Base-by-base conservation (phyloP, 1,140 invertebrate genomes). In the Conus betulinus region DNA sequence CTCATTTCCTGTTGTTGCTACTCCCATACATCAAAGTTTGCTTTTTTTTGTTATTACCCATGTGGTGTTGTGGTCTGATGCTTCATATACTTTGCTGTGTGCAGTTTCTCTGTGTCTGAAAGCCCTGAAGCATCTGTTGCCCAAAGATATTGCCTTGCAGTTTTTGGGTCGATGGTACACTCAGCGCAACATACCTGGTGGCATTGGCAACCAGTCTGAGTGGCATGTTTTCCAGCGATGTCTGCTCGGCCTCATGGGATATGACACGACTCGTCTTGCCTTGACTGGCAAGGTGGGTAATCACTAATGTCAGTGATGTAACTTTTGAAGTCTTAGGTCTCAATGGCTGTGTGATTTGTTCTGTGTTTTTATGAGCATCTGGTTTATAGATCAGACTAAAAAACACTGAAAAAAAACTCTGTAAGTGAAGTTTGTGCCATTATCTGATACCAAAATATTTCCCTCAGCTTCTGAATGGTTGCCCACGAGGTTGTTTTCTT, bases 101-200 rank as follows among this genome's bases (percentile, higher is more conserved):
- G 55, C 81, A 17, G 27, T 93, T 91, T 91, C 90, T 53, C 96
- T 96, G 88, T 97, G 97, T 93, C 95, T 98, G 39, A 95, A 96
- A 89, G 97, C 97, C 1, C 93, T 99, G 25, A 96, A 97, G 88
- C 96, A 97, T 90, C 96, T 98, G 52, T 94, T 99, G 87, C 97
- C 97, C 51, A 96, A 96, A 91, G 97, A 98, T 90, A 93, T 97
- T 53, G 97, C 97, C 39, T 96, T 98, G 93, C 97, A 97, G 91
- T 95, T 98, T 1, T 96, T 98, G 79, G 96, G 97, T 63, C 97
- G 97, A 93, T 99, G 98, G 98, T 99, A 98, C 93, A 97, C 97
- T 0, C 96, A 97, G 2, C 96, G 98, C 82, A 99, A 99, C 96
- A 97, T 98, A 7, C 97, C 98, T 0, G 98, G 98, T 91, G 97